Evolutionary conservation across 2,888 invertebrate species (phyloP).

Genomic region (Tricholauxania praeusta): DNA sequence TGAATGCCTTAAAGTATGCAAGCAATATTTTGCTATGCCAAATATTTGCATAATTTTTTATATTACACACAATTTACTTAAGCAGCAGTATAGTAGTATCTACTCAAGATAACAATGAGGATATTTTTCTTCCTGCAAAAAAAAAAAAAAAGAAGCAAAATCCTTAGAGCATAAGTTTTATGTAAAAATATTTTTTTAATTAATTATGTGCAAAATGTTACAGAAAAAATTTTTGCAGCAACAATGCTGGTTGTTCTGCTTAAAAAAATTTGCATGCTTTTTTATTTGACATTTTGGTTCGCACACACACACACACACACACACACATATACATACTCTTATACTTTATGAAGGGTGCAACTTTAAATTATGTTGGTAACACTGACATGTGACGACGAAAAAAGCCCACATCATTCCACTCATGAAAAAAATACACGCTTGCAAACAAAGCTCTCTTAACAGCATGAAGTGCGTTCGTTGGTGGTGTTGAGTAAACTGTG

Average conservation of each 20-base stretch:
- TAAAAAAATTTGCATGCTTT: not conserved
- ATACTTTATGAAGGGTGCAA: too few relatives aligned
- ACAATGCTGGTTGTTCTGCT: not conserved
- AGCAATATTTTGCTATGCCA: constrained; percentile 11
- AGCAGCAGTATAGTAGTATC: constrained; percentile 7
- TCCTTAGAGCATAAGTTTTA: too few relatives aligned
- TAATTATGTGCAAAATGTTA: not conserved
- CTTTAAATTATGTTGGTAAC: too few relatives aligned
- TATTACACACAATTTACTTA: not conserved
- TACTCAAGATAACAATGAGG: not conserved
- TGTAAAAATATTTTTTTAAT: not conserved
- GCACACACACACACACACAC: not conserved
- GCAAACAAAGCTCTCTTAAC: too few relatives aligned
- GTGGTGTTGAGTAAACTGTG: too few relatives aligned
- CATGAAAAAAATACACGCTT: too few relatives aligned
- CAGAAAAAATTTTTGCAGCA: constrained; percentile 15
- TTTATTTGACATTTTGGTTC: not conserved
- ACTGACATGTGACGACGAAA: too few relatives aligned
- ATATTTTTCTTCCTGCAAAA: constrained; percentile 7
- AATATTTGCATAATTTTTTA: not conserved
- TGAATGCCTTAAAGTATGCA: constrained; percentile 6
- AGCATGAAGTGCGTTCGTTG: too few relatives aligned
- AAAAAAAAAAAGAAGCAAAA: constrained; percentile 5
- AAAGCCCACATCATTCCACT: too few relatives aligned
- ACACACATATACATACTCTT: too few relatives aligned